Percentiles rank a stretch among this genome's conserved stretches.
Evolutionary conservation across 2,888 invertebrate species (phyloP).

Genomic region (Drosophila flavopinicola): DNA sequence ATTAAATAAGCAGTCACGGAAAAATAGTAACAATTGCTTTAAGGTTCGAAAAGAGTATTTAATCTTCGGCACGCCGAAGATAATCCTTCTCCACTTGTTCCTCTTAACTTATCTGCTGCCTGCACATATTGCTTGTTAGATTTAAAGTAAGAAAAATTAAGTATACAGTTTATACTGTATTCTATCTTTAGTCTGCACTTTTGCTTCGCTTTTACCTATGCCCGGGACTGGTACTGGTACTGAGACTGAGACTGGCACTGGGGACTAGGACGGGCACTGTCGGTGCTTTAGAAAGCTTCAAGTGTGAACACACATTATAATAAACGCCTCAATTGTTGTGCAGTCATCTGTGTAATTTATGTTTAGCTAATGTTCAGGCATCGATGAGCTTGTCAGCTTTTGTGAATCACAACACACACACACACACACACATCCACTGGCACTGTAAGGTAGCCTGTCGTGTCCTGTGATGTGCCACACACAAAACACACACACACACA

Average conservation of each 20-base stretch:
- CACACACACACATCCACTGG: slow-evolving; percentile 33
- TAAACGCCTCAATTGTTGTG: slow-evolving; percentile 80
- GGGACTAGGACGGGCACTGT: background rate
- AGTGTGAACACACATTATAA: slow-evolving; percentile 82
- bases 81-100: no score
- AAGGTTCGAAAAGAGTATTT: no score
- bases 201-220: slow-evolving; percentile 11
- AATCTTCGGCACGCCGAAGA: no score
- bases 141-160: slow-evolving; percentile 6
- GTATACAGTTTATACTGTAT: slow-evolving; percentile 10
- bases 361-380: slow-evolving; percentile 83
- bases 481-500: slow-evolving; percentile 31
- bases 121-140: slow-evolving; percentile 15
- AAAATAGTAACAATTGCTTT: no score
- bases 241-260: no score
- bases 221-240: background rate
- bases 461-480: slow-evolving; percentile 30
- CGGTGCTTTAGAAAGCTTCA: slow-evolving; percentile 64
- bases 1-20: no score
- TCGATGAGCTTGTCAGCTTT: slow-evolving; percentile 81
- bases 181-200: slow-evolving; percentile 26
- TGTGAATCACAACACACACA: slow-evolving; percentile 72
- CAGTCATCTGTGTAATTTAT: slow-evolving; percentile 82
- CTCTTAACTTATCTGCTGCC: slow-evolving; percentile 1
- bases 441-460: slow-evolving; percentile 18